A percentile compares a stretch with the other conserved stretches of the same genome.
Evolutionary conservation across 1,140 invertebrate genomes (phyloP).

Genomic region (Pachypeltis micranthus): DNA sequence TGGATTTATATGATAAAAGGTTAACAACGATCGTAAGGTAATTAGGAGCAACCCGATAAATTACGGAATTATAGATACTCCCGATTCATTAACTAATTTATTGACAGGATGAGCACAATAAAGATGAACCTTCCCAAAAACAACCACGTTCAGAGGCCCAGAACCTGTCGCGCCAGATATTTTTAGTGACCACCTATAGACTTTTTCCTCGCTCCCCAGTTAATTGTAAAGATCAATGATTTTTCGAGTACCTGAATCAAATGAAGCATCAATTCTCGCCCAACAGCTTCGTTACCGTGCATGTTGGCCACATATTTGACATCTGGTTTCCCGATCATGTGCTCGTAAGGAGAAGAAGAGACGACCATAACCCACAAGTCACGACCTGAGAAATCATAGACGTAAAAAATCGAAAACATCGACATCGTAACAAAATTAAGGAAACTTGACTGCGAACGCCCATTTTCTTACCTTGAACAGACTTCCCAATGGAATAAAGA

Average conservation of each 20-base stretch:
- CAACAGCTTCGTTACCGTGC: constrained; percentile 83
- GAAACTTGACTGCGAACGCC: constrained; percentile 16
- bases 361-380: constrained; percentile 94
- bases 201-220: too few relatives aligned
- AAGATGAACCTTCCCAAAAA: too few relatives aligned
- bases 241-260: constrained; percentile 52
- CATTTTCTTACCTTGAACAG: constrained; percentile 64
- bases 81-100: too few relatives aligned
- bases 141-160: too few relatives aligned
- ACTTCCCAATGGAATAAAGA: constrained; percentile 85
- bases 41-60: too few relatives aligned
- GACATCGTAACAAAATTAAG: not conserved
- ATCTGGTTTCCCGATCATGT: constrained; percentile 82
- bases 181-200: too few relatives aligned
- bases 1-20: too few relatives aligned
- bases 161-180: too few relatives aligned
- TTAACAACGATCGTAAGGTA: too few relatives aligned
- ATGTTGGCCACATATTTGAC: constrained; percentile 88
- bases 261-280: constrained; percentile 74
- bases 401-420: not conserved
- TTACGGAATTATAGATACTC: too few relatives aligned
- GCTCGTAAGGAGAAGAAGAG: constrained; percentile 74
- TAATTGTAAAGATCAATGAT: too few relatives aligned
- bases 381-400: constrained; percentile 44
- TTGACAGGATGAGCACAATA: too few relatives aligned